phyloP scores from a whole-genome alignment of 1,140 invertebrate species.

The Batillaria attramentaria region DNA sequence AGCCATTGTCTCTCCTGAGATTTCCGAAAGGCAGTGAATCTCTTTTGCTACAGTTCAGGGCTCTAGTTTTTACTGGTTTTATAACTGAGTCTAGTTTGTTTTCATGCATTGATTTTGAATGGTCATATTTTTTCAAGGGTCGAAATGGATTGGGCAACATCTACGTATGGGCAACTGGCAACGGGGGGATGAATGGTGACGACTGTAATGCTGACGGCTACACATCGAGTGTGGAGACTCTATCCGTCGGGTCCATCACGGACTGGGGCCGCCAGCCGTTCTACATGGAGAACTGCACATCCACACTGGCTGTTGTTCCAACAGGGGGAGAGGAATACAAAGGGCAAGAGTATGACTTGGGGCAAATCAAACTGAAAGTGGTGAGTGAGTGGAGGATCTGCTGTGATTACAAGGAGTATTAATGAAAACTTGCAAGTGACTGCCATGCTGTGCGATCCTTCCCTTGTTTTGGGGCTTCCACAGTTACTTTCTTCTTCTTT shows the following conservation, averaged over 20 bases:
- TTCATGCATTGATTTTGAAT: not conserved
- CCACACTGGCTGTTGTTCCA: constrained; percentile 71
- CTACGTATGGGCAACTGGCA: constrained; percentile 74
- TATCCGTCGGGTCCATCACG: constrained; percentile 70
- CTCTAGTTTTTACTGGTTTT: too few relatives aligned
- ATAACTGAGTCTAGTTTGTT: too few relatives aligned
- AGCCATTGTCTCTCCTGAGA: not conserved
- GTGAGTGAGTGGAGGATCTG: constrained; percentile 50
- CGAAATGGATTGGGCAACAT: constrained; percentile 69
- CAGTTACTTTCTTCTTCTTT: not conserved
- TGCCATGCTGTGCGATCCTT: too few relatives aligned
- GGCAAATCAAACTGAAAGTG: constrained; percentile 61
- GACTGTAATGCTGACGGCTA: constrained; percentile 74
- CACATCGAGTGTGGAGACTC: constrained; percentile 69
- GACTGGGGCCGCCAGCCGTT: constrained; percentile 67
- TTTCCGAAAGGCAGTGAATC: not conserved
- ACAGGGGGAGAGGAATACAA: constrained; percentile 61
- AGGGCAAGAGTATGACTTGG: constrained; percentile 34
- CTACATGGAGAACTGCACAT: constrained; percentile 71
- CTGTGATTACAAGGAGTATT: too few relatives aligned
- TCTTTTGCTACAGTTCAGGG: not conserved
- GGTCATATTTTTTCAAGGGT: constrained; percentile 60
- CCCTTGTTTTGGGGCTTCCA: too few relatives aligned
- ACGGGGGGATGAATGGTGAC: constrained; percentile 71
- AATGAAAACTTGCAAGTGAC: too few relatives aligned